Conservation (phyloP, 2,797 vertebrate genomes). For the Labroides dimidiatus region DNA sequence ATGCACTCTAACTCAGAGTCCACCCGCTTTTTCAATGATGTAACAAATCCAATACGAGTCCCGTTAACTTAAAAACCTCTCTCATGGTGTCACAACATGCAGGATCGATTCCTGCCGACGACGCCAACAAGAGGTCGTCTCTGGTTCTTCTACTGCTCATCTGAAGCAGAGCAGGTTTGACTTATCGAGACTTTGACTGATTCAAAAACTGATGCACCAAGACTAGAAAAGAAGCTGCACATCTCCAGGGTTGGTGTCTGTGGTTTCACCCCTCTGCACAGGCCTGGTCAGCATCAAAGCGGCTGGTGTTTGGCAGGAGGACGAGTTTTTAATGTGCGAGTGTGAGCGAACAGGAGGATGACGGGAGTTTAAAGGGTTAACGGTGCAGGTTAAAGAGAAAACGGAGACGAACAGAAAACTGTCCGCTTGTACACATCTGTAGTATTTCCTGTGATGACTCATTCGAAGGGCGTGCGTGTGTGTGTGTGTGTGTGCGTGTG, state of each 20-base stretch:
- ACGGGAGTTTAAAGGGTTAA: not conserved
- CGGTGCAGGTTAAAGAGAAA: not conserved
- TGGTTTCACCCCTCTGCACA: too few species aligned
- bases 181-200: too few species aligned
- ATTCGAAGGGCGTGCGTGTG: not conserved
- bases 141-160: too few species aligned
- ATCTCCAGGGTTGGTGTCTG: too few species aligned
- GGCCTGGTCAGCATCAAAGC: too few species aligned
- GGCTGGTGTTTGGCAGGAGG: too few species aligned
- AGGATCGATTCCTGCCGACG: not conserved
- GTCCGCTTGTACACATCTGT: not conserved
- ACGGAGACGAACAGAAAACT: constrained; percentile 17
- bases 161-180: too few species aligned
- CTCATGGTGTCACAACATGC: not conserved
- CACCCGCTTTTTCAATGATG: not conserved
- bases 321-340: too few species aligned
- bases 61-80: not conserved
- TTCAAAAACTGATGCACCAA: too few species aligned
- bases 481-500: not conserved
- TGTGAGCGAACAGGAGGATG: too few species aligned
- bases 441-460: constrained; percentile 21
- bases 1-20: not conserved
- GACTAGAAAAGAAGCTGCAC: too few species aligned
- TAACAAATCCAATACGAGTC: not conserved
- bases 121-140: not conserved